A percentile compares a stretch with the other conserved stretches of the same genome.
Evolutionary conservation across 2,113 vertebrate species (phyloP).

Genomic region (Paradoxurus hermaphroditus): DNA sequence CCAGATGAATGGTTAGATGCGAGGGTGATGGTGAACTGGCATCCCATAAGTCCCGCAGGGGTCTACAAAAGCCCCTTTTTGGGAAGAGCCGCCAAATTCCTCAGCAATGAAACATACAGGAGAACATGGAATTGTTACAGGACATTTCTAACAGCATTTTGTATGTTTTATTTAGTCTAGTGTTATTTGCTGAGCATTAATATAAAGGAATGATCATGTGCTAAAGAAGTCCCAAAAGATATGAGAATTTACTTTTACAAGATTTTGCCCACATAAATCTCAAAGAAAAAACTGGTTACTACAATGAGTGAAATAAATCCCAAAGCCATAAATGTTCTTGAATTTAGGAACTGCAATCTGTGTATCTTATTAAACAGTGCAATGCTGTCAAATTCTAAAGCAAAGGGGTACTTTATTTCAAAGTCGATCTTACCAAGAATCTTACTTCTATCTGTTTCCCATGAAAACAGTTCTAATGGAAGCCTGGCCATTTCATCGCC

Average conservation of each 20-base stretch:
- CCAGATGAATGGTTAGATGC: neutral
- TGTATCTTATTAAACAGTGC: neutral
- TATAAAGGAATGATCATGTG: neutral
- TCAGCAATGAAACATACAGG: neutral
- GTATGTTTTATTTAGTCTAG: neutral
- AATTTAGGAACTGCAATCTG: neutral
- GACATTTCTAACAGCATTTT: neutral
- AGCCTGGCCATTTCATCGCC: neutral
- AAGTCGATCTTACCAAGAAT: neutral
- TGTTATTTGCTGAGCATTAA: neutral
- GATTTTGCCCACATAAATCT: neutral
- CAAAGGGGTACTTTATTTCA: neutral
- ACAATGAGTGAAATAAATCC: neutral
- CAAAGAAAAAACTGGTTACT: neutral
- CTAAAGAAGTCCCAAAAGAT: neutral
- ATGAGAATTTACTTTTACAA: neutral
- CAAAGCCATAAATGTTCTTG: neutral
- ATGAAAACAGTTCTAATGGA: neutral
- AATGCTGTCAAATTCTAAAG: neutral
- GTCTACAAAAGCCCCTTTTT: neutral
- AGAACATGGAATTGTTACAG: neutral
- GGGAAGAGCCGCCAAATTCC: neutral
- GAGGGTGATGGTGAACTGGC: neutral
- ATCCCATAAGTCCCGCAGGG: neutral
- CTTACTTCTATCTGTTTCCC: neutral